Evolutionary conservation across 2,797 vertebrate species (phyloP).

Genomic region (Gymnoscopelus microlampas): DNA sequence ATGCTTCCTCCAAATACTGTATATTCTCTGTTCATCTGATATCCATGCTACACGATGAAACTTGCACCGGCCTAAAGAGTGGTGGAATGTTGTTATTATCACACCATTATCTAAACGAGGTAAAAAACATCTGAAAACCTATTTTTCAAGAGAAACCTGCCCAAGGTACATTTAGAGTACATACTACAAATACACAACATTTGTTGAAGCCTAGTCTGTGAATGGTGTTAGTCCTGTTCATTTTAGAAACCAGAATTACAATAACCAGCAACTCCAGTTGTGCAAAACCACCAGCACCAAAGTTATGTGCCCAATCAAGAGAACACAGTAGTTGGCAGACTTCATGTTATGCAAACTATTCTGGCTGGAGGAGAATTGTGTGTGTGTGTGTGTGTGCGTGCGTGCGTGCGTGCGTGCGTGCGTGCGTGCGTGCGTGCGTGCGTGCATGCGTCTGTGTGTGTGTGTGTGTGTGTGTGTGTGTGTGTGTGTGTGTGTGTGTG

Average conservation of each 20-base stretch:
- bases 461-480: constrained; percentile 20
- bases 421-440: neutral
- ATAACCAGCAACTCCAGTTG: constrained; percentile 2
- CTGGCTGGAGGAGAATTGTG: neutral
- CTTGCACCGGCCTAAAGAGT: no score
- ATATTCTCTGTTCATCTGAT: constrained; percentile 4
- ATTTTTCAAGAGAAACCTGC: no score
- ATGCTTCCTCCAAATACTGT: constrained; percentile 9
- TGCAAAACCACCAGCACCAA: neutral
- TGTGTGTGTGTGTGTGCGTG: neutral
- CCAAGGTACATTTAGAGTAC: no score
- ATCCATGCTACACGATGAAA: neutral
- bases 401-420: constrained; percentile 16
- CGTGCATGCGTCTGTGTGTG: constrained; percentile 15
- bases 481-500: neutral
- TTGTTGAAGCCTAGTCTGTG: neutral
- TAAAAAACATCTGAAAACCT: no score
- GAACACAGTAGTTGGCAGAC: constrained; percentile 16
- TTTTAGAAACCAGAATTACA: no score
- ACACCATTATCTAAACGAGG: no score
- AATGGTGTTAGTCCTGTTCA: no score
- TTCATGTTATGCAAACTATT: neutral
- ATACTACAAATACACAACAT: no score
- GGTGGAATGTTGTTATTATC: no score
- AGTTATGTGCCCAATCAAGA: constrained; percentile 13